Evolutionary conservation across 1,140 invertebrate genomes (phyloP), one percentile per base, ranked within the genome.

Genomic region (Ctenoplectra terminalis): DNA sequence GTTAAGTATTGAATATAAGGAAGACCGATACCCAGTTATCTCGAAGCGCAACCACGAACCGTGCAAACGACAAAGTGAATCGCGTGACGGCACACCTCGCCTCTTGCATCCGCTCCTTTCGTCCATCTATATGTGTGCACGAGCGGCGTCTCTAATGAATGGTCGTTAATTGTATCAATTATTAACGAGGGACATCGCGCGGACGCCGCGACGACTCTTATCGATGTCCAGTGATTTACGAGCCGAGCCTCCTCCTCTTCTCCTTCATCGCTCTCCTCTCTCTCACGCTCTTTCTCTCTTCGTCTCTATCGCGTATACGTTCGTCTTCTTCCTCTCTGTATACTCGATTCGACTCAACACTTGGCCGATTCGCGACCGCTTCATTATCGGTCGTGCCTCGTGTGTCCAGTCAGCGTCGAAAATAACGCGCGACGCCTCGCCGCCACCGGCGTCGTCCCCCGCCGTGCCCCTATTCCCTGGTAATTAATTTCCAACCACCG

Each of bases 111-210:
- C 43, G 40, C 29, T 50, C 60, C 20, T 29, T 26, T 46, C 58
- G 40, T 58, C 29, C 40, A 13, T 46, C 71, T 13, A 26, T 48
- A 56, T 60, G 50, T 37, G 76, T 64, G 70, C 48, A 80, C 71
- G 64, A 43, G 50, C 60, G 52, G 50, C 56, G 63, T 60, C 73
- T 90, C 86, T 90, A 91, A 91, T 90, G 87, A 91, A 90, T 90
- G 88, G 71, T 79, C 83, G 87, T 91, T 91, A 91, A 91, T 90
- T 91, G 89, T 90, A 91, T 91, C 89, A 91, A 90, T 91, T 90
- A 90, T 91, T 90, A 91, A 91, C 88, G 88, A 91, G 89, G 86
- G 81, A 90, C 85, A 81, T 84, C 76, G 77, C 81, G 81, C 82
- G 87, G 72, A 85, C 78, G 78, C 83, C 82, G 82, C 88, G 81